Evolutionary conservation across 2,113 vertebrate genomes (phyloP).

Genomic region (Nematolebias whitei): DNA sequence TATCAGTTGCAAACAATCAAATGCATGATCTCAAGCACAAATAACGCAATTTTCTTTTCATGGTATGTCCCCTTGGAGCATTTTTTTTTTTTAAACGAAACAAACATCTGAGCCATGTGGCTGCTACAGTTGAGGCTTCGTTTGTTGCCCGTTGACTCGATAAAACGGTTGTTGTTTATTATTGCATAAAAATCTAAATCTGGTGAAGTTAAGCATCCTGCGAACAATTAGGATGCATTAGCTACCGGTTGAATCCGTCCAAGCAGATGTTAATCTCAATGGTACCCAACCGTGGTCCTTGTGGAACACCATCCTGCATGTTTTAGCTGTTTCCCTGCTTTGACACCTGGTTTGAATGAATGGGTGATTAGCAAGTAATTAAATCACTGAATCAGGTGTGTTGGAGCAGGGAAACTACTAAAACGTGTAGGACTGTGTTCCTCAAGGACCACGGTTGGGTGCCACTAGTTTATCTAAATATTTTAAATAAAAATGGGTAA

Average conservation of each 20-base stretch:
- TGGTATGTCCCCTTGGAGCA: neutral
- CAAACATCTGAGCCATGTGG: neutral
- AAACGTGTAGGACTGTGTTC: no score
- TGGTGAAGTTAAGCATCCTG: neutral
- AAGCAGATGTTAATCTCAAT: slow-evolving; percentile 15
- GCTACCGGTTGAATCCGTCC: slow-evolving; percentile 17
- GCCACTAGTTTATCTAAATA: no score
- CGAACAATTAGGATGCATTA: slow-evolving; percentile 11
- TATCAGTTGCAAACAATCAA: no score
- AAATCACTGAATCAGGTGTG: no score
- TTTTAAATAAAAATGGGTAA: slow-evolving; percentile 21
- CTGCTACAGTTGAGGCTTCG: neutral
- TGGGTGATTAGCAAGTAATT: no score
- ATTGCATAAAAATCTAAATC: neutral
- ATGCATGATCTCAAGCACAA: neutral
- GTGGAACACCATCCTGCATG: no score
- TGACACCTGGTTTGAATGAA: no score
- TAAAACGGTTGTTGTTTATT: neutral
- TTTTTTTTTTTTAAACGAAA: neutral
- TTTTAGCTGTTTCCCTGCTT: no score
- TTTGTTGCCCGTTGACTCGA: neutral
- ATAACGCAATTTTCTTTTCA: neutral
- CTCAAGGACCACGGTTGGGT: no score
- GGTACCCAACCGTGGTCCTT: no score
- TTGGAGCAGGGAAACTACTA: no score